Conservation (phyloP, 2,888 invertebrate genomes). For the Zonitis immaculata region DNA sequence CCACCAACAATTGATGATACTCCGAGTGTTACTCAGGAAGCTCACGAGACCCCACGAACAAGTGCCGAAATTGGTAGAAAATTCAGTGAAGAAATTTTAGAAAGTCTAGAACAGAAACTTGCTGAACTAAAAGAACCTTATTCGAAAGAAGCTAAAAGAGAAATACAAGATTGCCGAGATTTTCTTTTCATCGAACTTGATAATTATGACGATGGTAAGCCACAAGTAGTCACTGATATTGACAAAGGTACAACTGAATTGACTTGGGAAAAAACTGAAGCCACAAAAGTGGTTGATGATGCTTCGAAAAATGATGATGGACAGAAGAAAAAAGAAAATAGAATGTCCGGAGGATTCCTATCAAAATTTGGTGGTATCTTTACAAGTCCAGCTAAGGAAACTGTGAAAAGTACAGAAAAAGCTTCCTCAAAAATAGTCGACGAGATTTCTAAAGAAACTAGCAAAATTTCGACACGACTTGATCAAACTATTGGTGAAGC, state of each 20-base stretch:
- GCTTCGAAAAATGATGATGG: constrained; percentile 12
- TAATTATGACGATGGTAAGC: constrained; percentile 22
- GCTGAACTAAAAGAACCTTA: constrained; percentile 25
- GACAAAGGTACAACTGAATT: constrained; percentile 3
- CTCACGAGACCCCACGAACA: neutral
- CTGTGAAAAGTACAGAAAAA: constrained; percentile 18
- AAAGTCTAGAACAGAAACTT: constrained; percentile 24
- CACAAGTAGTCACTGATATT: constrained; percentile 15
- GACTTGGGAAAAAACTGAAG: constrained; percentile 2
- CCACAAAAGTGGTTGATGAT: constrained; percentile 18
- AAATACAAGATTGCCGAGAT: constrained; percentile 16
- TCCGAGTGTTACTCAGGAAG: neutral
- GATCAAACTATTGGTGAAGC: constrained; percentile 13
- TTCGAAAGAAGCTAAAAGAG: constrained; percentile 6
- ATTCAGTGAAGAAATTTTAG: constrained; percentile 13
- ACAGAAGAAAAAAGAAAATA: constrained; percentile 22
- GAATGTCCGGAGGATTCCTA: constrained; percentile 22
- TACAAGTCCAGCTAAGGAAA: constrained; percentile 17
- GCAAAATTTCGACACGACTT: constrained; percentile 22
- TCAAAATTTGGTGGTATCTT: constrained; percentile 22
- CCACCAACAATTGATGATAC: neutral
- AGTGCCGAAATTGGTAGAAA: constrained; percentile 5
- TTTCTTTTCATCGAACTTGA: constrained; percentile 22
- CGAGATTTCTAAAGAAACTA: constrained; percentile 26
- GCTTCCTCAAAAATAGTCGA: constrained; percentile 34